These are phyloP conservation scores for Girardia tigrina DNA, from an alignment of 2,888 invertebrate species.

Conservation along the genomic window DNA sequence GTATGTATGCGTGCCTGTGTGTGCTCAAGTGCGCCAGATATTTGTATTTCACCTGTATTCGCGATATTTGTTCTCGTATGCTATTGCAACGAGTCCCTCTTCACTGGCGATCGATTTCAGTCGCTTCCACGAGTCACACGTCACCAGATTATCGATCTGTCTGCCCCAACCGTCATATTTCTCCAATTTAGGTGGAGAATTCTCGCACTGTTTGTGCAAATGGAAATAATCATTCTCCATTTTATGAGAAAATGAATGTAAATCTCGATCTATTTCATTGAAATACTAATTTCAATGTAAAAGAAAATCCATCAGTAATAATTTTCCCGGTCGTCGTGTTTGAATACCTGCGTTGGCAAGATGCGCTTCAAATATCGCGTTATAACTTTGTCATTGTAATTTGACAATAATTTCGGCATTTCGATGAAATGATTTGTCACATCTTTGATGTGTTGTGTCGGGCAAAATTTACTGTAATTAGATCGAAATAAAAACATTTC, in stretches of 20 bases:
- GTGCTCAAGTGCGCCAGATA: too few relatives aligned
- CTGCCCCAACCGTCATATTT: slow-evolving; percentile 54
- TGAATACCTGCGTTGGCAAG: neutral
- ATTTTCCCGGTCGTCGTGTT: too few relatives aligned
- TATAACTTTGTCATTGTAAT: neutral
- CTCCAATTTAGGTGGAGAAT: slow-evolving; percentile 51
- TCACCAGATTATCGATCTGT: slow-evolving; percentile 52
- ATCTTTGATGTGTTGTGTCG: neutral
- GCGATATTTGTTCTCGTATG: slow-evolving; percentile 51
- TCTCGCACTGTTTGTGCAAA: slow-evolving; percentile 49
- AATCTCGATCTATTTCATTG: neutral
- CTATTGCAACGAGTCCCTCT: slow-evolving; percentile 54
- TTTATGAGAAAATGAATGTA: neutral
- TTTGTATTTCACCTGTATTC: slow-evolving; percentile 43
- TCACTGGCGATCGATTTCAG: slow-evolving; percentile 54
- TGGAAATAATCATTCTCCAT: neutral
- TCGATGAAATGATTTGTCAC: neutral
- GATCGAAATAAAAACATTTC: neutral
- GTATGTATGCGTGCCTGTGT: too few relatives aligned
- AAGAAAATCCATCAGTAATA: neutral
- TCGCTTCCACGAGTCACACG: slow-evolving; percentile 53
- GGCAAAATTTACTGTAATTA: neutral
- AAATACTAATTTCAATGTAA: neutral
- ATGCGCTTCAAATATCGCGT: neutral
- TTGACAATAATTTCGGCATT: neutral